phyloP scores from a whole-genome alignment of 2,113 vertebrate species.

The Nothobranchius kuhntae region DNA sequence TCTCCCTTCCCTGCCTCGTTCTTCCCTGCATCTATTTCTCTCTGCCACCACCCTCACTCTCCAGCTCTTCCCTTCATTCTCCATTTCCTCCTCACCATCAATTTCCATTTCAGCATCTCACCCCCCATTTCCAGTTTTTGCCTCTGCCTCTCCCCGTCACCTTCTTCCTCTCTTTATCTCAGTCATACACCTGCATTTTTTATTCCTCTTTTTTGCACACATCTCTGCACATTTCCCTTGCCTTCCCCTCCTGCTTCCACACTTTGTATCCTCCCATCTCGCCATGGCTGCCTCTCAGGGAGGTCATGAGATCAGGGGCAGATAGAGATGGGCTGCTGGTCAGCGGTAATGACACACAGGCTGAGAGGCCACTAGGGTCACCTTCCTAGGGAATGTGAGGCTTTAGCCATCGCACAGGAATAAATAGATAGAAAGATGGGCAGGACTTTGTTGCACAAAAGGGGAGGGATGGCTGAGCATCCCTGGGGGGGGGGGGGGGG shows the following conservation, averaged over 20 bases:
- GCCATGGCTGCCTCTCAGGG: slow-evolving; percentile 53
- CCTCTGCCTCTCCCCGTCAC: slow-evolving; percentile 23
- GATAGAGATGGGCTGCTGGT: slow-evolving; percentile 74
- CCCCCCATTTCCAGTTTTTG: slow-evolving; percentile 12
- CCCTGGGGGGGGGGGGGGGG: slow-evolving; percentile 5
- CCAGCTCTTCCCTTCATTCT: slow-evolving; percentile 13
- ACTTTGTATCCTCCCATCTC: slow-evolving; percentile 6
- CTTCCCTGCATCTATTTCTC: slow-evolving; percentile 38
- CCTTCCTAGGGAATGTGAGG: slow-evolving; percentile 54
- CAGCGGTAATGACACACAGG: slow-evolving; percentile 75
- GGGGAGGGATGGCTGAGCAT: slow-evolving; percentile 46
- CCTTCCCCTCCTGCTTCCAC: slow-evolving; percentile 1
- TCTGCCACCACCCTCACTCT: slow-evolving; percentile 38
- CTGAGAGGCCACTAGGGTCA: slow-evolving; percentile 66
- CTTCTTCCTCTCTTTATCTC: slow-evolving; percentile 17
- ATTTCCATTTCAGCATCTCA: slow-evolving; percentile 29
- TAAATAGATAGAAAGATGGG: slow-evolving; percentile 49
- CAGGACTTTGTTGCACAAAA: slow-evolving; percentile 30
- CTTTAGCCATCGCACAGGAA: slow-evolving; percentile 41
- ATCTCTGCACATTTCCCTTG: slow-evolving; percentile 7
- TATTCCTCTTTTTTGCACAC: slow-evolving; percentile 6
- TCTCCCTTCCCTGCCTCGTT: slow-evolving; percentile 47
- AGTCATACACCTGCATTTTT: slow-evolving; percentile 14
- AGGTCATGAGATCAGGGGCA: slow-evolving; percentile 67
- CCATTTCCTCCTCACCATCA: slow-evolving; percentile 38